phyloP scores from a whole-genome alignment of 64 coral and sea anemone species.

The Orbicella faveolata region DNA sequence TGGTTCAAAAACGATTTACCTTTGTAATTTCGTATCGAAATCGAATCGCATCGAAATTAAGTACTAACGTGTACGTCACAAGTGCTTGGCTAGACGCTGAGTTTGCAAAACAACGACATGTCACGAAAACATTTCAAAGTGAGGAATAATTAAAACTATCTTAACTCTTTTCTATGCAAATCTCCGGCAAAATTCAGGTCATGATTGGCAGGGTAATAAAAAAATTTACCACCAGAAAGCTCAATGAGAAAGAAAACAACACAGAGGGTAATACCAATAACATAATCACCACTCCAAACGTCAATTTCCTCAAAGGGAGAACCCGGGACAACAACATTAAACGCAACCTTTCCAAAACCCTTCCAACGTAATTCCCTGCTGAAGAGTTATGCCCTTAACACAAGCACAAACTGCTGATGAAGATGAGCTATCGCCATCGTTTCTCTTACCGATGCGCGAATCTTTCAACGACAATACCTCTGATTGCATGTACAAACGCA shows the following conservation, averaged over 20 bases:
- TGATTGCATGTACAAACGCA: background rate
- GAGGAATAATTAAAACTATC: background rate
- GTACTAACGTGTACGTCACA: background rate
- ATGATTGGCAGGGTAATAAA: background rate
- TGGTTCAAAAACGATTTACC: too few species aligned
- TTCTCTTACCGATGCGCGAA: background rate
- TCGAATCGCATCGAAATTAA: background rate
- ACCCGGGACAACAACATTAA: background rate
- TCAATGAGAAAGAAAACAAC: background rate
- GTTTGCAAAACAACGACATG: background rate
- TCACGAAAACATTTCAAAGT: background rate
- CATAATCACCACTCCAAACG: background rate
- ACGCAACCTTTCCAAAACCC: background rate
- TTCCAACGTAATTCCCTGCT: background rate
- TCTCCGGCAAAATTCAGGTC: background rate
- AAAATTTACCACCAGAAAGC: background rate
- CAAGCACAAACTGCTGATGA: background rate
- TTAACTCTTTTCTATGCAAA: background rate
- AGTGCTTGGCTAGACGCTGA: background rate
- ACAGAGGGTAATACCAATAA: background rate
- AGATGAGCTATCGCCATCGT: background rate
- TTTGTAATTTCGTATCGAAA: background rate
- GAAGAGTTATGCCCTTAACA: background rate
- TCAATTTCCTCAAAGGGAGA: background rate
- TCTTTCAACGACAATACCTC: background rate